Conservation (phyloP, 2,113 vertebrate genomes). For the Peromyscus leucopus region DNA sequence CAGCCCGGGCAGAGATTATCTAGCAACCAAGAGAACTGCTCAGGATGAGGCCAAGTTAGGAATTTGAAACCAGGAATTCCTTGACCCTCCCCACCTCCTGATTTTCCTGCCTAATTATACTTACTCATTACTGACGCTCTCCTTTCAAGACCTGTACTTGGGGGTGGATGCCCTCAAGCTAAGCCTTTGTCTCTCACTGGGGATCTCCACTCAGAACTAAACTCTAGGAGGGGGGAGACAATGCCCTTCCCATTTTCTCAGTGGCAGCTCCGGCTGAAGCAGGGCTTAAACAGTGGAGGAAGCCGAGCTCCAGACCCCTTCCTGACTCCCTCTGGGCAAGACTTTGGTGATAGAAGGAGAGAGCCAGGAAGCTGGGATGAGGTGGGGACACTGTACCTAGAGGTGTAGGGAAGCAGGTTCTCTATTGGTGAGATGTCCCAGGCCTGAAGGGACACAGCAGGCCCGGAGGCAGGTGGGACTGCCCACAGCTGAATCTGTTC, state of each 20-base stretch:
- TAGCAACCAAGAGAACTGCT: neutral
- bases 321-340: neutral
- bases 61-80: constrained; percentile 44
- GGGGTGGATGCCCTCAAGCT: neutral
- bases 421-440: neutral
- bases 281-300: neutral
- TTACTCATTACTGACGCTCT: neutral
- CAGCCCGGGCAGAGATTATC: neutral
- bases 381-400: neutral
- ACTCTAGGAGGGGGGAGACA: neutral
- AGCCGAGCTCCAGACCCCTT: neutral
- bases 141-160: neutral
- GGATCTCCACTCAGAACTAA: neutral
- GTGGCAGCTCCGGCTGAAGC: neutral
- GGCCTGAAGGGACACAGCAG: neutral
- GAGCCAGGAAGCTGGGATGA: neutral
- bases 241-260: neutral
- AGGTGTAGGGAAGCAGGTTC: rapidly evolving
- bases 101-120: neutral
- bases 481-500: neutral
- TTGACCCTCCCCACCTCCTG: neutral
- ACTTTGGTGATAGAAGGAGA: neutral
- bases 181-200: neutral
- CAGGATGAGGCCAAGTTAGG: neutral
- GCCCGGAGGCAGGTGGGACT: neutral